phyloP scores from a whole-genome alignment of 2,888 invertebrate genomes.

The Caenorhabditis uteleia region DNA sequence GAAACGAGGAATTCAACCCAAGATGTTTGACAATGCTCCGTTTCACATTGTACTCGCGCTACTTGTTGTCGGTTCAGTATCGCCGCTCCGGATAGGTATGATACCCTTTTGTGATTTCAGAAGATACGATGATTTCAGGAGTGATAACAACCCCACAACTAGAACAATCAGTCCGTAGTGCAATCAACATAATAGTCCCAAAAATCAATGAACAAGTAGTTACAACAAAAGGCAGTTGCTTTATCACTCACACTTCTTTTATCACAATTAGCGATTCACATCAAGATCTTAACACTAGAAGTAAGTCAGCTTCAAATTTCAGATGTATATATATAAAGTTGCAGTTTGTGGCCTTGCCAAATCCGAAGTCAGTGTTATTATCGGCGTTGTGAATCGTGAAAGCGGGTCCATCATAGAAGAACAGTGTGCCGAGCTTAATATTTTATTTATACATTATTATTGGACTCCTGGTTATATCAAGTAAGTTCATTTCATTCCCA shows the following conservation, averaged over 20 bases:
- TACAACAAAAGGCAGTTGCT: slow-evolving; percentile 23
- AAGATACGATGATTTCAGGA: slow-evolving; percentile 9
- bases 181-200: slow-evolving; percentile 33
- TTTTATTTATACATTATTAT: slow-evolving; percentile 45
- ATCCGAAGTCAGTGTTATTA: slow-evolving; percentile 43
- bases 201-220: slow-evolving; percentile 29
- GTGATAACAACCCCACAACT: slow-evolving; percentile 17
- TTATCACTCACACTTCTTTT: slow-evolving; percentile 16
- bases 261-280: slow-evolving; percentile 15
- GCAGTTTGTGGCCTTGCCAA: slow-evolving; percentile 41
- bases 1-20: too few relatives aligned
- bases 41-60: too few relatives aligned
- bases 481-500: not conserved
- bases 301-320: slow-evolving; percentile 6
- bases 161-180: slow-evolving; percentile 27
- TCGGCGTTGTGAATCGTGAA: slow-evolving; percentile 50
- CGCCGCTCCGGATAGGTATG: too few relatives aligned
- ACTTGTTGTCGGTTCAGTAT: too few relatives aligned
- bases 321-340: slow-evolving; percentile 1
- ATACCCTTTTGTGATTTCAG: too few relatives aligned
- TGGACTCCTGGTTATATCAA: slow-evolving; percentile 26
- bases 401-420: slow-evolving; percentile 48
- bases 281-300: slow-evolving; percentile 19
- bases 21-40: too few relatives aligned
- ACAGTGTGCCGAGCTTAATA: slow-evolving; percentile 47